Percentiles rank a stretch among this genome's conserved stretches.
Conservation (phyloP, 2,888 invertebrate species). For the Spodoptera exigua region DNA sequence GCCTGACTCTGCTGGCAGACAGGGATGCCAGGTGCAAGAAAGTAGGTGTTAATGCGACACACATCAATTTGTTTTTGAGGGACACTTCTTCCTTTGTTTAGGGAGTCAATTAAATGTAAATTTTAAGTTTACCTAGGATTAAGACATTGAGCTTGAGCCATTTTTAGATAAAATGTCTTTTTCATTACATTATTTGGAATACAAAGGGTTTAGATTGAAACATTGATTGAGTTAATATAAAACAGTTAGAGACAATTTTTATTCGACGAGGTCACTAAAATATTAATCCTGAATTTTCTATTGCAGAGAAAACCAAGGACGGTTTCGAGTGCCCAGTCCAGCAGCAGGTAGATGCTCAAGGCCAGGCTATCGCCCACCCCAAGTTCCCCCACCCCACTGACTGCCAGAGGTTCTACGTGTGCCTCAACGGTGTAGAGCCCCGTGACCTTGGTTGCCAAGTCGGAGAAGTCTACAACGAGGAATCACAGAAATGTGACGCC, state of each 20-base stretch:
- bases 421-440: slow-evolving; percentile 95
- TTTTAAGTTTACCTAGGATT: no score
- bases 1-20: slow-evolving; percentile 94
- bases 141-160: no score
- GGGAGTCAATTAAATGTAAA: no score
- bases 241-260: no score
- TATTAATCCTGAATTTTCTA: slow-evolving; percentile 1
- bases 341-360: slow-evolving; percentile 90
- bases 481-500: slow-evolving; percentile 94
- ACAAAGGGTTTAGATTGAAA: no score
- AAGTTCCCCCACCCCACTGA: slow-evolving; percentile 95
- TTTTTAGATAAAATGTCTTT: no score
- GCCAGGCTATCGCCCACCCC: slow-evolving; percentile 94
- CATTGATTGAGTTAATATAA: no score
- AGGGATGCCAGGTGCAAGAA: slow-evolving; percentile 90
- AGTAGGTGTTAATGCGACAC: slow-evolving; percentile 77
- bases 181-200: no score
- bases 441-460: slow-evolving; percentile 95
- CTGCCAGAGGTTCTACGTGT: slow-evolving; percentile 97
- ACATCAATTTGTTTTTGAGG: no score
- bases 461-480: slow-evolving; percentile 97
- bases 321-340: slow-evolving; percentile 96
- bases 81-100: no score
- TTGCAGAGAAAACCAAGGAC: slow-evolving; percentile 93
- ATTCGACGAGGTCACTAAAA: not conserved